Conservation (phyloP, 1,140 invertebrate species). For the Drosophila arawakana region DNA sequence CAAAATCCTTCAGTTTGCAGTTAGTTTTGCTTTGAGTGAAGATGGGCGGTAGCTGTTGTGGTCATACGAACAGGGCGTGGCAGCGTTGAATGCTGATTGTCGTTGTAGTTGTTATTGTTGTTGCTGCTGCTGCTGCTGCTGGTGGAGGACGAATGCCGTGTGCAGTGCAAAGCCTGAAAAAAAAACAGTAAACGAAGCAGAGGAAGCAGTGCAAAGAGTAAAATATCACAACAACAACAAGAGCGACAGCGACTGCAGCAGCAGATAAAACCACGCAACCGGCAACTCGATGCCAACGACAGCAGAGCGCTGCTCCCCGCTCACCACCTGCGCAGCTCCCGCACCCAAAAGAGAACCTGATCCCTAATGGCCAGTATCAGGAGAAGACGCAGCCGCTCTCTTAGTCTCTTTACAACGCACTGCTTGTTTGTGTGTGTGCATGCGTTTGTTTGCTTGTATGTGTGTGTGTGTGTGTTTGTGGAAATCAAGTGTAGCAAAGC, state of each 20-base stretch:
- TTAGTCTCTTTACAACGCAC: neutral
- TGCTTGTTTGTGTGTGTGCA: neutral
- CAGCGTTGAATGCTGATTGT: conserved; percentile 32
- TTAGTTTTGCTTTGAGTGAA: conserved; percentile 27
- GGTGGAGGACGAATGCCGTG: conserved; percentile 79
- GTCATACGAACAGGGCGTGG: conserved; percentile 37
- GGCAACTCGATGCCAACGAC: conserved; percentile 54
- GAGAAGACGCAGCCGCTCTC: conserved; percentile 48
- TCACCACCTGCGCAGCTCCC: conserved; percentile 56
- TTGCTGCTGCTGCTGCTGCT: conserved; percentile 56
- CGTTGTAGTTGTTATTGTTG: conserved; percentile 42
- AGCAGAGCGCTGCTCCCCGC: conserved; percentile 46
- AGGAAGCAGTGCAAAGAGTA: neutral
- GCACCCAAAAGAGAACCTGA: conserved; percentile 64
- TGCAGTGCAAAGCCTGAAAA: conserved; percentile 68
- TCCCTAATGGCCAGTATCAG: conserved; percentile 72
- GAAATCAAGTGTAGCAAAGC: conserved; percentile 78
- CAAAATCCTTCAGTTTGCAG: conserved; percentile 60
- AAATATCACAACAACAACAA: conserved; percentile 18
- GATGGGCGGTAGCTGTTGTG: conserved; percentile 42
- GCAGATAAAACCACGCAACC: conserved; percentile 72
- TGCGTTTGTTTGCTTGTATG: neutral
- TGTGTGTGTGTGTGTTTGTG: conserved; percentile 52
- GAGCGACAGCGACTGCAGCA: conserved; percentile 8
- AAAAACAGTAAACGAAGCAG: conserved; percentile 40